Percentiles rank a stretch among this genome's conserved stretches.
phyloP scores from a whole-genome alignment of 1,140 invertebrate species.

The Dendrolimus punctatus region DNA sequence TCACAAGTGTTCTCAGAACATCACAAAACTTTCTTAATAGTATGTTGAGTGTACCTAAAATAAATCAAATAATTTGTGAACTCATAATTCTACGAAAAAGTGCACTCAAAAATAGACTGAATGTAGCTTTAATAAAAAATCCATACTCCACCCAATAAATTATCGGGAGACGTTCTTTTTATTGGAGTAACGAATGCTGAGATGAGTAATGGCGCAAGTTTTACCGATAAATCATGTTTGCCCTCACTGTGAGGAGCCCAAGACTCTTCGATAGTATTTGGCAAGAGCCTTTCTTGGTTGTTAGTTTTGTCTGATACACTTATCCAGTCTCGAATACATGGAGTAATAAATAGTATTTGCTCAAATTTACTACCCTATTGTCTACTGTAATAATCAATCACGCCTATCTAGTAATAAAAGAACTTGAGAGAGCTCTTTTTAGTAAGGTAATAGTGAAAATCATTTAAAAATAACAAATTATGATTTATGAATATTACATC shows the following conservation, averaged over 20 bases:
- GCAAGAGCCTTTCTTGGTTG: constrained; percentile 40
- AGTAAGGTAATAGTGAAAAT: no score
- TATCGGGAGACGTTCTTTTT: constrained; percentile 65
- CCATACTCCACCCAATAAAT: constrained; percentile 58
- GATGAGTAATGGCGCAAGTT: constrained; percentile 67
- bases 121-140: constrained; percentile 53
- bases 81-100: constrained; percentile 27
- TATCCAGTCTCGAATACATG: constrained; percentile 44
- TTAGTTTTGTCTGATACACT: constrained; percentile 47
- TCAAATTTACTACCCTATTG: constrained; percentile 4
- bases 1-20: constrained; percentile 10
- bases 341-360: constrained; percentile 14
- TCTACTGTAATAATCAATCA: neutral
- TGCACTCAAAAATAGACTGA: constrained; percentile 55
- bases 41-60: constrained; percentile 15
- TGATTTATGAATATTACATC: no score
- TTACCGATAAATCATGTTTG: constrained; percentile 64
- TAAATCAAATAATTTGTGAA: constrained; percentile 43
- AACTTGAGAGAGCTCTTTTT: no score
- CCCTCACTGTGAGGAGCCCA: constrained; percentile 46
- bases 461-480: no score
- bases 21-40: constrained; percentile 19
- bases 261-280: constrained; percentile 47
- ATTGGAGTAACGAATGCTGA: constrained; percentile 67
- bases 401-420: no score